Base-by-base conservation (phyloP, 2,113 vertebrate genomes). In the Parotia lawesii region DNA sequence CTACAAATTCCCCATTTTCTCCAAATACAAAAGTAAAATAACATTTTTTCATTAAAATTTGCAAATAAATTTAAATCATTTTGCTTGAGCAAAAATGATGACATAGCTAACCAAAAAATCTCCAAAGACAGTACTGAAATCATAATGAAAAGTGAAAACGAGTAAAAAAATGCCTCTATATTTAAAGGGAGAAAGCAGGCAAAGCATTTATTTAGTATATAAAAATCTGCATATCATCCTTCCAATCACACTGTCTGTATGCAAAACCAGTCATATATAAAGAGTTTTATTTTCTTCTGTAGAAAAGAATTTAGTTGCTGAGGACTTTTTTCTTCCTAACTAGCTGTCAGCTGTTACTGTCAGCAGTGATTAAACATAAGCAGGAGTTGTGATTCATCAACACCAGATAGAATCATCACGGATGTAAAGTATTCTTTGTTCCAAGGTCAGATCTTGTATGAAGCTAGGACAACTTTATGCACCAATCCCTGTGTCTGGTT, bases 361-460 rank as follows among this genome's bases (percentile, higher is more conserved):
- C 96, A 97, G 95, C 90, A 94, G 96, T 97, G 96, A 97, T 98
- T 97, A 97, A 97, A 97, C 95, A 95, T 96, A 97, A 97, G 93
- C 90, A 95, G 78, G 85, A 85, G 58, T 94, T 97, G 97, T 91
- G 96, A 96, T 97, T 97, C 95, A 97, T 98, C 97, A 97, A 96
- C 56, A 18, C 86, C 76, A 96, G 90, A 97, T 96, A 96, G 93
- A 94, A 94, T 97, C 95, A 93, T 95, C 95, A 96, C 15, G 42
- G 80, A 97, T 95, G 85, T 95, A 94, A 97, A 94, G 71, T 76
- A 93, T 93, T 84, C 82, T 93, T 85, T 78, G 66, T 96, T 85
- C 87, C 95, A 97, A 97, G 97, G 97, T 97, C 94, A 96, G 90
- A 95, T 90, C 73, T 87, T 28, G 50, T 94, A 94, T 81, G 69